phyloP scores from a whole-genome alignment of 2,797 vertebrate genomes.

The Aeoliscus strigatus region DNA sequence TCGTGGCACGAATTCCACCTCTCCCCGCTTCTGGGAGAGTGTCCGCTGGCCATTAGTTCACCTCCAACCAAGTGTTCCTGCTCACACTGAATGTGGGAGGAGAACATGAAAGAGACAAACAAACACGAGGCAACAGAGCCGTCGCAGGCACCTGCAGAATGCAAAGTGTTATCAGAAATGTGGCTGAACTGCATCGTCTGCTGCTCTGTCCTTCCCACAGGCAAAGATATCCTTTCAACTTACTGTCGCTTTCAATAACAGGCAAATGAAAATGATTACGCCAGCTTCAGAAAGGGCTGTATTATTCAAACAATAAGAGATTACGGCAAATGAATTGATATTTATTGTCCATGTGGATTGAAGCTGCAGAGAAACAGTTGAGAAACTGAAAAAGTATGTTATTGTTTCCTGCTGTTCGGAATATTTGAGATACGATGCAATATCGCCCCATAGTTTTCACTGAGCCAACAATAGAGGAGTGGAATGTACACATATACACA shows the following conservation, averaged over 20 bases:
- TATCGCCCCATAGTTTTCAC: no score
- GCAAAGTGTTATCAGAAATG: constrained; percentile 67
- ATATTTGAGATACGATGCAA: no score
- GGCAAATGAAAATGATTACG: constrained; percentile 61
- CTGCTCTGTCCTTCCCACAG: constrained; percentile 72
- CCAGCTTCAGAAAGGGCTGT: constrained; percentile 25
- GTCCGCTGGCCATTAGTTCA: constrained; percentile 36
- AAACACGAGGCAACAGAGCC: constrained; percentile 63
- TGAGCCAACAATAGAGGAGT: no score
- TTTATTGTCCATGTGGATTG: no score
- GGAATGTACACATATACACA: no score
- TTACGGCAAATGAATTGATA: no score
- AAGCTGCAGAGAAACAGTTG: no score
- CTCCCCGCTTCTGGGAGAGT: no score
- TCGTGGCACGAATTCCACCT: no score
- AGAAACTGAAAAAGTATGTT: no score
- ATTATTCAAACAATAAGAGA: constrained; percentile 22
- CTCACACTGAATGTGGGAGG: constrained; percentile 40
- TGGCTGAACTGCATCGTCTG: constrained; percentile 60
- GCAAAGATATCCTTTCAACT: constrained; percentile 78
- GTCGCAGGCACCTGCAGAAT: constrained; percentile 64
- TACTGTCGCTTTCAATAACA: constrained; percentile 54
- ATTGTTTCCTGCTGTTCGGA: no score
- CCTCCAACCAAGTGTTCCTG: constrained; percentile 44
- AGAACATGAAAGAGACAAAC: constrained; percentile 67